Evolutionary conservation across 2,113 vertebrate species (phyloP), one percentile per base, ranked within the genome.

Genomic region (Pionites leucogaster): DNA sequence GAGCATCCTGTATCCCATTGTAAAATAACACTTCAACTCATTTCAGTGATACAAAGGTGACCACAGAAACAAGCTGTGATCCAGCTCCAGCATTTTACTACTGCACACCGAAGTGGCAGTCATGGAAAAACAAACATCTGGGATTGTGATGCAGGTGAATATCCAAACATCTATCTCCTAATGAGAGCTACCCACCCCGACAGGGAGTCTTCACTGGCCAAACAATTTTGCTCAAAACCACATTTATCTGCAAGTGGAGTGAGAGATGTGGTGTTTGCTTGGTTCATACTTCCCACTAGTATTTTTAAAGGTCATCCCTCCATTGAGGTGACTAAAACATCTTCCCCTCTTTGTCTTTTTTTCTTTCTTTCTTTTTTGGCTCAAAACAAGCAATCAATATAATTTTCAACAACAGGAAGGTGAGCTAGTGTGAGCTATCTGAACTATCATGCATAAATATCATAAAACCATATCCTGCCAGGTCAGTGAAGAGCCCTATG

Each of bases 161-260:
- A 31, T 31, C 53, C 57, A 77, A 91, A 53, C 49, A n/a, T 84
- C 47, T 84, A 31, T 46, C 65, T 69, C 74, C 35, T 63, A 41
- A 64, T n/a, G n/a, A 69, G 57, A 52, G 28, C 41, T 85, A 12
- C 44, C 33, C 77, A 65, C 31, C 22, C n/a, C 39, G 50, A 33
- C 0, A 0, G 59, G 64, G 13, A 70, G 13, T 42, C 14, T 74
- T 11, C 23, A 3, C 28, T 29, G 15, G 24, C 37, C 75, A 62
- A 35, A 44, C 0, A 5, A 31, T 33, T 42, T 25, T 0, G 0
- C 39, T 62, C 31, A 75, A 74, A 83, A 18, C 1, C 2, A 1
- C 22, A 23, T 75, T 86, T 78, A 57, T 74, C 62, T 91, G 10
- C 14, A 47, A 69, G 31, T 71, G 47, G 7, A 69, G 25, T 37